Conservation (phyloP, 2,113 vertebrate species). For the Gallinago paraguaiae region DNA sequence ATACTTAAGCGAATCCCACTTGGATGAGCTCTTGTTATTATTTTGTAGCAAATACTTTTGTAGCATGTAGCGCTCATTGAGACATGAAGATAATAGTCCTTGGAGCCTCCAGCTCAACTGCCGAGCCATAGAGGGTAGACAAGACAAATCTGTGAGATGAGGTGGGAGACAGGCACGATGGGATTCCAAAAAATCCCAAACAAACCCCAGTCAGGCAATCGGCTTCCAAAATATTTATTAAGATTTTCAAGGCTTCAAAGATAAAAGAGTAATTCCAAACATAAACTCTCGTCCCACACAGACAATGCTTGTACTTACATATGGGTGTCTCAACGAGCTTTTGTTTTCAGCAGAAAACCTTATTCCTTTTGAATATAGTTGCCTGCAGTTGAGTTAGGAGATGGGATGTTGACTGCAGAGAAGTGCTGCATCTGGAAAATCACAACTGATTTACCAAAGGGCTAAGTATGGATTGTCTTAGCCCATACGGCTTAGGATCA, state of each 20-base stretch:
- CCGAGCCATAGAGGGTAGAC: neutral
- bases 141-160: neutral
- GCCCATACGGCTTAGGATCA: neutral
- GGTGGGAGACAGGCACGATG: neutral
- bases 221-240: slow-evolving; percentile 32
- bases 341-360: neutral
- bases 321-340: neutral
- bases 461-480: neutral
- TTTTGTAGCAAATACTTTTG: neutral
- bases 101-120: neutral
- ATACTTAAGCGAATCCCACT: neutral
- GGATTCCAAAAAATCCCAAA: slow-evolving; percentile 5
- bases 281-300: neutral
- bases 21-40: neutral
- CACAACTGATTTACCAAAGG: neutral
- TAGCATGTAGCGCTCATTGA: neutral
- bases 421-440: neutral
- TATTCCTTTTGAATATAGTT: neutral
- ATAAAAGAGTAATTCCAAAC: neutral
- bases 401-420: neutral
- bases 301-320: neutral
- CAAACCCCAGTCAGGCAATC: neutral
- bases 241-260: slow-evolving; percentile 28
- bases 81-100: neutral
- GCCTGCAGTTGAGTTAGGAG: neutral